phyloP scores from a whole-genome alignment of 2,797 vertebrate genomes.

The Sebastes variabilis region DNA sequence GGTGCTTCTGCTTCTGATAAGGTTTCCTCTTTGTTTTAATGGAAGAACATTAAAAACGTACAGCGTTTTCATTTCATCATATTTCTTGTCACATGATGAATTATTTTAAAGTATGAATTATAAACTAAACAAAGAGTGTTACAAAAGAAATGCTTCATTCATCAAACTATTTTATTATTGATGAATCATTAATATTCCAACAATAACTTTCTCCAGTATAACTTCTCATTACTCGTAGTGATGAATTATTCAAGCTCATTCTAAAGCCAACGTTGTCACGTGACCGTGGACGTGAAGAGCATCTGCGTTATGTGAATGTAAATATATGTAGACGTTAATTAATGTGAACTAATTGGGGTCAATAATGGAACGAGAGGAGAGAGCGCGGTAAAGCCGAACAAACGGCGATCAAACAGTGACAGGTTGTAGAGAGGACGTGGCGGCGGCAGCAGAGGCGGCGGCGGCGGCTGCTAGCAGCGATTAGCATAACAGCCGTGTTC shows the following conservation, averaged over 20 bases:
- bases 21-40: neutral
- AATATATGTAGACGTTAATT: neutral
- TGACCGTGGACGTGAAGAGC: neutral
- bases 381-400: neutral
- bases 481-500: neutral
- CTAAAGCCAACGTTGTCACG: no score
- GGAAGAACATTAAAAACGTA: neutral
- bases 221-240: neutral
- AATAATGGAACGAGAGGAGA: neutral
- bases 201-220: neutral
- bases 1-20: neutral
- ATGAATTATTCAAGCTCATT: constrained; percentile 2
- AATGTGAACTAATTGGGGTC: neutral
- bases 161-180: neutral
- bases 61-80: no score
- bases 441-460: no score
- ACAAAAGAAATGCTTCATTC: neutral
- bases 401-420: neutral
- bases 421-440: neutral
- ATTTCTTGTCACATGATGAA: neutral
- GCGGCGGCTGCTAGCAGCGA: neutral
- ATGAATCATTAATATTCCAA: neutral
- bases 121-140: neutral
- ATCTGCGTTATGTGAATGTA: neutral
- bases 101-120: neutral